These are phyloP conservation scores for Chelonus insularis DNA, from an alignment of 1,140 invertebrate genomes.

Conservation along the genomic window DNA sequence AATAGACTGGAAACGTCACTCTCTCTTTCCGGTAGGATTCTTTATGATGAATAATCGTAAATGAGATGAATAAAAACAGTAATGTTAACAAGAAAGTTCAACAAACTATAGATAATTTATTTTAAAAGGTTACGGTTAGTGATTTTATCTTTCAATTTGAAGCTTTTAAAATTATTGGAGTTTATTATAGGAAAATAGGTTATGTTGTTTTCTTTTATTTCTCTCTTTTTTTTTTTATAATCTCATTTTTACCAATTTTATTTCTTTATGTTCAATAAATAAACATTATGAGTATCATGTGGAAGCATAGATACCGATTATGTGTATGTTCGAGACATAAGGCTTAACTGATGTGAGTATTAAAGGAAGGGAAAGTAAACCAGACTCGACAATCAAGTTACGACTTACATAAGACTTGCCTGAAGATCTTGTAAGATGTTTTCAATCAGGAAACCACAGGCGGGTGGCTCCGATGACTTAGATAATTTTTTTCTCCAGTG, in stretches of 20 bases:
- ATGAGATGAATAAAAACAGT: neutral
- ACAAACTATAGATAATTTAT: neutral
- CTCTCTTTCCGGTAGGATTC: conserved; percentile 17
- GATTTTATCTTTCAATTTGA: conserved; percentile 4
- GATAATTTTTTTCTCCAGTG: too few species aligned
- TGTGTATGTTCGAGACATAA: conserved; percentile 5
- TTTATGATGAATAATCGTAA: conserved; percentile 9
- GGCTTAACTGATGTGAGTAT: conserved; percentile 43
- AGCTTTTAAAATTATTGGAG: neutral
- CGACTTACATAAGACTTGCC: conserved; percentile 47
- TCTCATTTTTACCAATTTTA: too few species aligned
- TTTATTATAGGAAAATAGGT: neutral
- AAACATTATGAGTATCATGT: neutral
- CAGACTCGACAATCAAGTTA: conserved; percentile 36
- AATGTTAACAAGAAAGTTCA: neutral
- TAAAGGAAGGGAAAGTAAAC: conserved; percentile 60
- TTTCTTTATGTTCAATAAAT: neutral
- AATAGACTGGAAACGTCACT: conserved; percentile 2
- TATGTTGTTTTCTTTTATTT: neutral
- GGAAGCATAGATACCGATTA: neutral
- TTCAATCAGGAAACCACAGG: conserved; percentile 12
- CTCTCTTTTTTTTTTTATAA: too few species aligned
- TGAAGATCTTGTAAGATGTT: conserved; percentile 42
- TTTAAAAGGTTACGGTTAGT: neutral
- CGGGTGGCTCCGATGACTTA: neutral